Percentiles rank a stretch among this genome's conserved stretches.
phyloP scores from a whole-genome alignment of 1,140 invertebrate genomes.

The Pogonus chalceus region DNA sequence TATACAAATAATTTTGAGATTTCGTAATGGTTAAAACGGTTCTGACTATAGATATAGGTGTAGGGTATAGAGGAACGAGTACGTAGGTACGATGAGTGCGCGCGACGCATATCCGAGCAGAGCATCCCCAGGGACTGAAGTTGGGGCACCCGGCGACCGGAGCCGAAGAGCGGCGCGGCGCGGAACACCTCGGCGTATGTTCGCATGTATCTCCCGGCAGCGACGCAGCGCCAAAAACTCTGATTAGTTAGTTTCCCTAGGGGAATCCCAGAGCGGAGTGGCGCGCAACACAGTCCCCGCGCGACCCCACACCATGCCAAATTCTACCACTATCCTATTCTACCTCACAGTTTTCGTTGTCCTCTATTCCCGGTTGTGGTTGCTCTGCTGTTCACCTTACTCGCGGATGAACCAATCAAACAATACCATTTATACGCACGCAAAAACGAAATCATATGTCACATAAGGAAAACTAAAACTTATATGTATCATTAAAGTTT shows the following conservation, averaged over 20 bases:
- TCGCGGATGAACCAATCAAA: constrained; percentile 3
- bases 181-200: constrained; percentile 8
- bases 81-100: not conserved
- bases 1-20: no score
- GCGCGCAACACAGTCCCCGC: constrained; percentile 4
- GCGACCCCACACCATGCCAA: not conserved
- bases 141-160: not conserved
- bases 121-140: not conserved
- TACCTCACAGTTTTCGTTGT: no score
- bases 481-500: no score
- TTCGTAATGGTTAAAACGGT: no score
- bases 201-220: constrained; percentile 4
- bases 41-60: no score
- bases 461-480: no score
- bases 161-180: not conserved
- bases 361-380: no score
- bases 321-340: not conserved
- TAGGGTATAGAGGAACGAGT: not conserved
- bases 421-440: not conserved
- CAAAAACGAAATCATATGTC: not conserved
- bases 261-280: constrained; percentile 22
- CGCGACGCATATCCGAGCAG: not conserved
- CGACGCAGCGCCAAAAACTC: constrained; percentile 24
- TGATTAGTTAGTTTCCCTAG: constrained; percentile 25
- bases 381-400: no score